Conservation (phyloP, 2,113 vertebrate genomes). For the Pogona vitticeps region DNA sequence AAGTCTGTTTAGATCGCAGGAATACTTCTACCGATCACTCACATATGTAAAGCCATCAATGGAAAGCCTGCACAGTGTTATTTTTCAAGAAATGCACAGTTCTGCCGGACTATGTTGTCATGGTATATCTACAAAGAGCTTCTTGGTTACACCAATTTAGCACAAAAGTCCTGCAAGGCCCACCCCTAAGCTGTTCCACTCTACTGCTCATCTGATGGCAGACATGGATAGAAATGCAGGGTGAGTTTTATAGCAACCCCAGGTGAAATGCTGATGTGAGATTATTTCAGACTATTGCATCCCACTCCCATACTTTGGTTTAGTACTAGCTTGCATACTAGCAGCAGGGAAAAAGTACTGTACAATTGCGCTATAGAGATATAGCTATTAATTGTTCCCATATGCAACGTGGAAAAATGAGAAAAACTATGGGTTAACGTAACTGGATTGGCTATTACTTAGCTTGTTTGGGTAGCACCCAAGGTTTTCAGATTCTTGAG, state of each 20-base stretch:
- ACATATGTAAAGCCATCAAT: neutral
- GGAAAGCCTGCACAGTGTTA: too few species aligned
- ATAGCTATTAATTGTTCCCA: neutral
- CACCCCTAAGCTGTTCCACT: neutral
- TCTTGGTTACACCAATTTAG: neutral
- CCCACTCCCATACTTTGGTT: neutral
- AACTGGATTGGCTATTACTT: too few species aligned
- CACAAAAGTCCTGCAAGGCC: neutral
- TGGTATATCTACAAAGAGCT: neutral
- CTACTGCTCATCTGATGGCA: neutral
- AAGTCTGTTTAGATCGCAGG: neutral
- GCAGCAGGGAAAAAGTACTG: neutral
- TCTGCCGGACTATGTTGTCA: neutral
- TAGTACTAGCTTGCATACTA: neutral
- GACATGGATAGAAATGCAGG: neutral
- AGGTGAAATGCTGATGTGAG: neutral
- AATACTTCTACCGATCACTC: neutral
- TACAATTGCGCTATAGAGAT: too few species aligned
- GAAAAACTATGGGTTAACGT: neutral
- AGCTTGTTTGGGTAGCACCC: neutral
- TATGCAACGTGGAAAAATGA: neutral
- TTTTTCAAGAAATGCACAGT: too few species aligned
- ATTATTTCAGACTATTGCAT: neutral
- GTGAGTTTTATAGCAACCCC: neutral
- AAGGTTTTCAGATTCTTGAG: neutral